Conservation (phyloP, 2,797 vertebrate genomes). For the Pelodytes ibericus region DNA sequence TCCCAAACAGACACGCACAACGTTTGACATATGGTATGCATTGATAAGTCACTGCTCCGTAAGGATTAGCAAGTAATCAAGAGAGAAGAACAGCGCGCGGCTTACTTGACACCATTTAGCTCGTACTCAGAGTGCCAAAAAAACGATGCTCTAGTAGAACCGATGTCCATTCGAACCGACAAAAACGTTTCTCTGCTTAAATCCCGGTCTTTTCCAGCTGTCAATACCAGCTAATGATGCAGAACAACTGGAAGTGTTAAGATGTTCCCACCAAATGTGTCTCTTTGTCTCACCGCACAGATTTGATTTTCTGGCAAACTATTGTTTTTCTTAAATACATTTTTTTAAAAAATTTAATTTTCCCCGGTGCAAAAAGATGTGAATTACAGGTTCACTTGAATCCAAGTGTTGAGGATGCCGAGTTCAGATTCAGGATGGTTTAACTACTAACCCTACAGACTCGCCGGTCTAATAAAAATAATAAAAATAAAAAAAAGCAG, state of each 20-base stretch:
- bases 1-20: too few relatives aligned
- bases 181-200: neutral
- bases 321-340: neutral
- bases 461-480: too few relatives aligned
- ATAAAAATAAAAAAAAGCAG: too few relatives aligned
- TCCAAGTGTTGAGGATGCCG: too few relatives aligned
- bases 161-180: neutral
- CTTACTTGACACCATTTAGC: slow-evolving; percentile 6
- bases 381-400: too few relatives aligned
- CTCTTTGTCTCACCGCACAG: too few relatives aligned
- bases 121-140: slow-evolving; percentile 7
- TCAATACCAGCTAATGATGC: neutral
- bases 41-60: slow-evolving; percentile 22
- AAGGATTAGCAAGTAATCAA: slow-evolving; percentile 33
- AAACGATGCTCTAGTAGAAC: neutral
- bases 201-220: slow-evolving; percentile 6
- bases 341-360: neutral
- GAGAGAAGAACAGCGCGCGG: neutral
- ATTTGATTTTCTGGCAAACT: too few relatives aligned
- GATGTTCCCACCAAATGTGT: too few relatives aligned
- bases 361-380: neutral
- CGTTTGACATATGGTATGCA: slow-evolving; percentile 19
- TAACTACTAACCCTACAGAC: too few relatives aligned
- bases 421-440: too few relatives aligned
- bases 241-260: slow-evolving; percentile 15